Conservation (phyloP, 2,113 vertebrate genomes). For the Hyla sarda region DNA sequence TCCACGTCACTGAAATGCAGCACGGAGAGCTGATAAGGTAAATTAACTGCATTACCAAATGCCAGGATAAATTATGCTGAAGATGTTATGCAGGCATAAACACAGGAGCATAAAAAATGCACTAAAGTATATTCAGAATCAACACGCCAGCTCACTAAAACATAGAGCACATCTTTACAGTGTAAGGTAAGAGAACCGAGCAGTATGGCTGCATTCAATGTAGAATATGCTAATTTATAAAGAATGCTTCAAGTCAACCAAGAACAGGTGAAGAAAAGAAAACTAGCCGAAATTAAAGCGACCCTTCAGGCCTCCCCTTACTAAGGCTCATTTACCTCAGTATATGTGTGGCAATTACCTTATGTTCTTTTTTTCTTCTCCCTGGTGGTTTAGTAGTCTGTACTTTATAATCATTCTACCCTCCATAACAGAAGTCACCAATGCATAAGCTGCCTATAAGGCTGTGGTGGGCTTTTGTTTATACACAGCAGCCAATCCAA, state of each 20-base stretch:
- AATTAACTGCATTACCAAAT: conserved; percentile 27
- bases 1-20: background rate
- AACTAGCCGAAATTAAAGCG: too few species aligned
- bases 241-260: background rate
- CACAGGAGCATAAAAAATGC: background rate
- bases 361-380: too few species aligned
- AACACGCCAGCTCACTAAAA: background rate
- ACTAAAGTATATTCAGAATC: background rate
- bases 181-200: background rate
- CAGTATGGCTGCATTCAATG: background rate
- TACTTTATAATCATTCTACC: too few species aligned
- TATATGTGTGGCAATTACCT: too few species aligned
- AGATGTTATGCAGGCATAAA: background rate
- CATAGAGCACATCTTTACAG: background rate
- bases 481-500: background rate
- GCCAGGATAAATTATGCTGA: background rate
- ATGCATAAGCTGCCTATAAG: too few species aligned
- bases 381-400: too few species aligned
- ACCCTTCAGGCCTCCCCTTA: too few species aligned
- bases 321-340: too few species aligned
- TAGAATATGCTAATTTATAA: background rate
- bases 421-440: too few species aligned
- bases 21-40: background rate
- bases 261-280: background rate
- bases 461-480: background rate